A percentile compares a stretch with the other conserved stretches of the same genome.
These are phyloP conservation scores for Balanococcus diminutus DNA, from an alignment of 2,888 invertebrate genomes.

Conservation along the genomic window DNA sequence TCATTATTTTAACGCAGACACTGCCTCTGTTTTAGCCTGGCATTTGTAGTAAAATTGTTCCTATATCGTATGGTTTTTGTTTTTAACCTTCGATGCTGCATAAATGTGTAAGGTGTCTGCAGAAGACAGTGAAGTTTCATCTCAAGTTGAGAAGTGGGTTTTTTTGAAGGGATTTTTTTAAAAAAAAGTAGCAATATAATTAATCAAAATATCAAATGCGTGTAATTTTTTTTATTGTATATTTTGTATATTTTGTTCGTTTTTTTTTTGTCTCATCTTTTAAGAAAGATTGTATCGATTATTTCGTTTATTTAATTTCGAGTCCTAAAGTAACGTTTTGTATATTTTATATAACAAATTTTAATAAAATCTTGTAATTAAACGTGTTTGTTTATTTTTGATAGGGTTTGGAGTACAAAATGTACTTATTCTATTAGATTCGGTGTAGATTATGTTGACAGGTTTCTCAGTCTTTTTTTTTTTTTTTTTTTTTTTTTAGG, in stretches of 20 bases:
- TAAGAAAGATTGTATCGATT: conserved; percentile 39
- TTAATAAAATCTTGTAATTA: conserved; percentile 51
- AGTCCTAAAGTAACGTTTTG: conserved; percentile 53
- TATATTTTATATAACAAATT: conserved; percentile 54
- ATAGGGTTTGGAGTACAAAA: too few species aligned
- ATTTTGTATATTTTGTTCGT: conserved; percentile 42
- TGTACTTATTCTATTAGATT: too few species aligned
- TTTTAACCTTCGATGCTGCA: neutral
- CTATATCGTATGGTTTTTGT: neutral
- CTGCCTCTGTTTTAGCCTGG: conserved; percentile 20
- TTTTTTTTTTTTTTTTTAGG: too few species aligned
- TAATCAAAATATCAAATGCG: conserved; percentile 31
- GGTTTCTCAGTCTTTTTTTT: too few species aligned
- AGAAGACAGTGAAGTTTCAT: neutral
- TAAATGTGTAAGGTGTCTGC: neutral
- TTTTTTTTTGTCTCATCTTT: conserved; percentile 18
- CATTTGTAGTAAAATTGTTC: conserved; percentile 20
- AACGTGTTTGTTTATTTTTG: neutral
- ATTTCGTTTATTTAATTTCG: conserved; percentile 50
- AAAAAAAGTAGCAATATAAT: conserved; percentile 29
- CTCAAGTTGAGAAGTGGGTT: too few species aligned
- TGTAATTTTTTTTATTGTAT: conserved; percentile 4
- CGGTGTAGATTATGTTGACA: too few species aligned
- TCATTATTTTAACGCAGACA: neutral
- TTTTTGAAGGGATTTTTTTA: neutral